Percentiles rank a stretch among this genome's conserved stretches.
Conservation (phyloP, 2,113 vertebrate genomes). For the Malaclemys terrapin region DNA sequence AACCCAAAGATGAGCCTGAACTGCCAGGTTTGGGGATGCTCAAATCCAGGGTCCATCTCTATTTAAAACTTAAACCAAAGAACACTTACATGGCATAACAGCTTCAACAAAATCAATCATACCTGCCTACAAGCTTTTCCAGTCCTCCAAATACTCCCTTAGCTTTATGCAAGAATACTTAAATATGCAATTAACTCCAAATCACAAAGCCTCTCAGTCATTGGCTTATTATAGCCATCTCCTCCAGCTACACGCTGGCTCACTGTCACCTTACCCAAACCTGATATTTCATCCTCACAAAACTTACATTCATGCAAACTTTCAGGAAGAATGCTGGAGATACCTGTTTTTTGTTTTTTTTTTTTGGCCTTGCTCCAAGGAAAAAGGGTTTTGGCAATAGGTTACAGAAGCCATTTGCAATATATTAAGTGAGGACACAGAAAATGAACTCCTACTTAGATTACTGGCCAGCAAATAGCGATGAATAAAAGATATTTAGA, state of each 20-base stretch:
- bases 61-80: background rate
- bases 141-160: background rate
- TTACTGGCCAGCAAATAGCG: background rate
- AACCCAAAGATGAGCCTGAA: background rate
- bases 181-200: background rate
- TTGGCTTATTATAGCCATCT: background rate
- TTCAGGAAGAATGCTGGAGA: background rate
- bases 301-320: background rate
- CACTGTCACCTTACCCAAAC: background rate
- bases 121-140: background rate
- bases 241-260: background rate
- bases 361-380: background rate
- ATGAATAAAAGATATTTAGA: background rate
- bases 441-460: background rate
- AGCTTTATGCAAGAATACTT: background rate
- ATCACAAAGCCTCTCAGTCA: too few relatives aligned
- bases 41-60: background rate
- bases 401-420: background rate
- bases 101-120: background rate
- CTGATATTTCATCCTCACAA: background rate
- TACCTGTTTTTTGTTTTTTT: background rate
- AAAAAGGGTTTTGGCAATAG: background rate
- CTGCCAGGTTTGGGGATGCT: background rate
- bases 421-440: background rate
- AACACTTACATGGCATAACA: background rate